phyloP scores from a whole-genome alignment of 2,797 vertebrate species.

The Toxotes lorentzi region DNA sequence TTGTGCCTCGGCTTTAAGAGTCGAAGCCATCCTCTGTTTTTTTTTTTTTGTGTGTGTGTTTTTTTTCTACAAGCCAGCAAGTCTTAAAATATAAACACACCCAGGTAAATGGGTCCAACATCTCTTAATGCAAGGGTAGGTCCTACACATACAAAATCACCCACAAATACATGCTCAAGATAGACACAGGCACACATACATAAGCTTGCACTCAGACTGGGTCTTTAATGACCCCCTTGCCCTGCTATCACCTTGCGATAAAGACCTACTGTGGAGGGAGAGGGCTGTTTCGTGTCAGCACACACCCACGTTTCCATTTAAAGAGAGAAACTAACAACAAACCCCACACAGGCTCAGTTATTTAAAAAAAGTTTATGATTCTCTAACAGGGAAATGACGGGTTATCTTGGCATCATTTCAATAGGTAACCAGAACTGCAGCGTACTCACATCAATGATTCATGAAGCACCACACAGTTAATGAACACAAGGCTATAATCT shows the following conservation, averaged over 20 bases:
- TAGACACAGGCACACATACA: conserved; percentile 12
- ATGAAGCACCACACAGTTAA: conserved; percentile 74
- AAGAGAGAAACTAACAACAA: conserved; percentile 67
- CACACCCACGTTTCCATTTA: conserved; percentile 73
- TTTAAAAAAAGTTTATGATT: conserved; percentile 50
- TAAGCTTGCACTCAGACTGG: conserved; percentile 40
- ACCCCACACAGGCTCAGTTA: conserved; percentile 36
- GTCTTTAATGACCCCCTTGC: conserved; percentile 70
- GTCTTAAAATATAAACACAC: conserved; percentile 68
- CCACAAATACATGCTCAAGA: conserved; percentile 28
- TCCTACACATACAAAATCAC: conserved; percentile 31
- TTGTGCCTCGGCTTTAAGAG: conserved; percentile 48
- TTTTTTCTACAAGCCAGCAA: conserved; percentile 23
- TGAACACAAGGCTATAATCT: conserved; percentile 66
- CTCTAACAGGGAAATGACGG: conserved; percentile 47
- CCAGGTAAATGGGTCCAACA: conserved; percentile 68
- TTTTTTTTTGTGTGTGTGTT: too few relatives aligned
- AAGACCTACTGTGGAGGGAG: conserved; percentile 70
- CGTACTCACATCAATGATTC: conserved; percentile 77
- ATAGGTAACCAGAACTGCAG: conserved; percentile 73
- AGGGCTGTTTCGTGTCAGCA: conserved; percentile 73
- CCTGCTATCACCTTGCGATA: conserved; percentile 79
- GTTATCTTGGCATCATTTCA: conserved; percentile 55
- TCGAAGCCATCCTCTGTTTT: conserved; percentile 25
- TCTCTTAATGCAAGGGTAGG: conserved; percentile 62